These are phyloP conservation scores for Catharus minimus DNA, from an alignment of 2,113 vertebrate genomes.

Conservation along the genomic window DNA sequence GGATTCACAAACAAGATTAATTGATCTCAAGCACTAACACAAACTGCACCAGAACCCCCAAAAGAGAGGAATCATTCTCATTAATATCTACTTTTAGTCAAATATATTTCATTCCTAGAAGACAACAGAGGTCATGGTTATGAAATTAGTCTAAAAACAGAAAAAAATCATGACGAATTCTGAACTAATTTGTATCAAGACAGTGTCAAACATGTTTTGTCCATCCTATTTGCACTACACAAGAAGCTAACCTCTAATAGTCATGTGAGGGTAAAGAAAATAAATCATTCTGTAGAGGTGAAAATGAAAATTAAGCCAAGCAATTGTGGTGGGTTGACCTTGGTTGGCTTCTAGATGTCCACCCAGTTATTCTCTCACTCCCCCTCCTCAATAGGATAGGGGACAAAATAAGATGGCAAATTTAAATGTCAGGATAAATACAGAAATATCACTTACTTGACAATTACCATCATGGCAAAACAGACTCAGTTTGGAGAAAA, in stretches of 20 bases:
- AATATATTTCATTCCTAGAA: not conserved
- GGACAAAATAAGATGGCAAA: not conserved
- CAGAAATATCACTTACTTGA: not conserved
- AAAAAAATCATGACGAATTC: not conserved
- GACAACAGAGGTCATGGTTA: not conserved
- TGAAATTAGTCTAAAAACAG: not conserved
- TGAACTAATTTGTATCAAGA: not conserved
- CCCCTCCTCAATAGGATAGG: rapidly evolving
- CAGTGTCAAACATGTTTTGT: not conserved
- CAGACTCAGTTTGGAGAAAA: rapidly evolving
- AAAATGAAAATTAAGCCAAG: not conserved
- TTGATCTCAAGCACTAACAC: not conserved
- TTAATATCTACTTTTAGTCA: not conserved
- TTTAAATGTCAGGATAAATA: not conserved
- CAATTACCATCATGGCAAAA: not conserved
- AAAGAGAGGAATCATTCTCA: not conserved
- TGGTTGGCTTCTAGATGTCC: not conserved
- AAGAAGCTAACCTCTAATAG: not conserved
- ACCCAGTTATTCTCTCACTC: not conserved
- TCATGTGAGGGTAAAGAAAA: not conserved
- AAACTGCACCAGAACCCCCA: not conserved
- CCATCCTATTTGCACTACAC: not conserved
- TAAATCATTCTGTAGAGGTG: not conserved
- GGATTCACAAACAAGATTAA: not conserved
- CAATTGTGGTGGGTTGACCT: not conserved